These are phyloP conservation scores for Mallotus villosus DNA, from an alignment of 2,797 vertebrate species.

Conservation along the genomic window DNA sequence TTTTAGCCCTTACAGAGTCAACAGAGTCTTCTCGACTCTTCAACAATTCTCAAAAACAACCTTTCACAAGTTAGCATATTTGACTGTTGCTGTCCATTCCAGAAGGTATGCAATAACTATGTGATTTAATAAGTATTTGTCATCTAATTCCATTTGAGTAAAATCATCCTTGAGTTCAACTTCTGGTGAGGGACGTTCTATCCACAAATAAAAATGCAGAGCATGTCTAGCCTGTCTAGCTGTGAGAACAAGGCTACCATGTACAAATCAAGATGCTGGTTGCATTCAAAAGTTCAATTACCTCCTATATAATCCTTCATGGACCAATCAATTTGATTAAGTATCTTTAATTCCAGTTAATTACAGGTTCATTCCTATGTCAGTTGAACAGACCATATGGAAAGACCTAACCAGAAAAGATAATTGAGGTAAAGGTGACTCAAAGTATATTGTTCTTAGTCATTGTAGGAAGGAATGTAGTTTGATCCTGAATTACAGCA, in stretches of 20 bases:
- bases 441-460: background rate
- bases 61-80: too few species aligned
- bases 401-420: background rate
- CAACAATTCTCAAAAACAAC: too few species aligned
- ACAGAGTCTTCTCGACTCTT: too few species aligned
- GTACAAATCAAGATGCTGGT: slow-evolving; percentile 1
- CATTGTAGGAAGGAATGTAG: background rate
- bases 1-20: too few species aligned
- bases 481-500: background rate
- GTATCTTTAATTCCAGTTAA: slow-evolving; percentile 18
- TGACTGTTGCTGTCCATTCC: too few species aligned
- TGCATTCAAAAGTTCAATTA: slow-evolving; percentile 18
- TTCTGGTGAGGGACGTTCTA: too few species aligned
- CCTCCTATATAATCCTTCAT: slow-evolving; percentile 3
- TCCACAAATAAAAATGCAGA: too few species aligned
- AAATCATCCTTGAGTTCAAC: too few species aligned
- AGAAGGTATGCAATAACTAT: too few species aligned
- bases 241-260: background rate
- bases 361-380: background rate
- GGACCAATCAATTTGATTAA: background rate
- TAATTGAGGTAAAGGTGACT: background rate
- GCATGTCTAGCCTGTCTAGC: too few species aligned
- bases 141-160: too few species aligned
- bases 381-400: background rate
- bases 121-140: too few species aligned